Evolutionary conservation across 2,113 vertebrate species (phyloP).

Genomic region (Laterallus jamaicensis): DNA sequence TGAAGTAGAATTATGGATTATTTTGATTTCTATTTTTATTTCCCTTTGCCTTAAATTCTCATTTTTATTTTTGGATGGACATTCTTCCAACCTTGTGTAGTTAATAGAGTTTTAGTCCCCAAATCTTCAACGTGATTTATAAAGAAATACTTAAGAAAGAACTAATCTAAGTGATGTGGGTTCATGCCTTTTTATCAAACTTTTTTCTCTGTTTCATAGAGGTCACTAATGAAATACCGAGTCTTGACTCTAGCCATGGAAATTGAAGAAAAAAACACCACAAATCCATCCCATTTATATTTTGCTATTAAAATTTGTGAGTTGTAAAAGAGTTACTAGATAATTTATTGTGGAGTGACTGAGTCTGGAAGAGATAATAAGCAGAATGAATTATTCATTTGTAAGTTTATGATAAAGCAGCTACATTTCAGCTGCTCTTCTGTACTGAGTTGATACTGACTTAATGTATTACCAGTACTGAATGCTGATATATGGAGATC

Average conservation of each 20-base stretch:
- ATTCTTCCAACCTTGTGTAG: not conserved
- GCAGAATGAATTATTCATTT: conserved; percentile 62
- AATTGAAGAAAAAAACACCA: conserved; percentile 5
- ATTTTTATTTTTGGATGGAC: not conserved
- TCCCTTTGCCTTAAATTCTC: not conserved
- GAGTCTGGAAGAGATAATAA: conserved; percentile 64
- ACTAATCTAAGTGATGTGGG: not conserved
- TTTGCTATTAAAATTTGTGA: conserved; percentile 60
- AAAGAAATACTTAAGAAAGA: not conserved
- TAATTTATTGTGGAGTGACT: conserved; percentile 61
- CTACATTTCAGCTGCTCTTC: conserved; percentile 35
- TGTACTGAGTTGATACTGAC: conserved; percentile 29
- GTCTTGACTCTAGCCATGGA: not conserved
- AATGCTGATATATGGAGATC: conserved; percentile 51
- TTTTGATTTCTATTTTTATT: not conserved
- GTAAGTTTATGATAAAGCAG: conserved; percentile 50
- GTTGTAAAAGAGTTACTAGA: conserved; percentile 50
- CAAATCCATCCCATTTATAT: conserved; percentile 35
- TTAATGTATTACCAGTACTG: conserved; percentile 48
- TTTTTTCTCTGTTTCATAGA: not conserved
- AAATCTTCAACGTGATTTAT: not conserved
- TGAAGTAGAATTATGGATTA: not conserved
- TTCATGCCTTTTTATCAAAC: not conserved
- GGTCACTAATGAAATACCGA: not conserved
- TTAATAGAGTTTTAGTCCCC: not conserved